A percentile compares a stretch with the other conserved stretches of the same genome.
Conservation (phyloP, 2,888 invertebrate species). For the Andricus quercusramuli region DNA sequence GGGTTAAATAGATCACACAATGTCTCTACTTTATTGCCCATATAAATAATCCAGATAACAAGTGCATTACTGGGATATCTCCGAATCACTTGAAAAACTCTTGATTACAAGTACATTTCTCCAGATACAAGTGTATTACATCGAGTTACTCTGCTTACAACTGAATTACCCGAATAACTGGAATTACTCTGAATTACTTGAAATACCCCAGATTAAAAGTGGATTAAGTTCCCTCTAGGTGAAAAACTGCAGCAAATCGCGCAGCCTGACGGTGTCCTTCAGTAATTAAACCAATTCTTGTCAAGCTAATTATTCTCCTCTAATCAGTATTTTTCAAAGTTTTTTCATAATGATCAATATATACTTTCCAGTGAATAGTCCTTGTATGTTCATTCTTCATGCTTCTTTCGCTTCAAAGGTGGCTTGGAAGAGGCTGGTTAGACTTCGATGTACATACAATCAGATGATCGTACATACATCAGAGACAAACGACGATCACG, state of each 20-base stretch:
- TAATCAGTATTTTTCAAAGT: background rate
- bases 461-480: slow-evolving; percentile 51
- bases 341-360: background rate
- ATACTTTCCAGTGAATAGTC: background rate
- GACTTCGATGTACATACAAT: slow-evolving; percentile 5
- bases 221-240: too few species aligned
- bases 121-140: too few species aligned
- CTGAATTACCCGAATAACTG: too few species aligned
- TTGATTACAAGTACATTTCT: too few species aligned
- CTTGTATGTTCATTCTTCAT: background rate
- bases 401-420: background rate
- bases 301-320: background rate
- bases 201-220: too few species aligned
- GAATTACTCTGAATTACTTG: too few species aligned
- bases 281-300: background rate
- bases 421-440: background rate
- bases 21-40: too few species aligned
- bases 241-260: too few species aligned
- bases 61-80: background rate
- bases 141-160: too few species aligned
- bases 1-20: too few species aligned
- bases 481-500: slow-evolving; percentile 73
- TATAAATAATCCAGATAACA: too few species aligned
- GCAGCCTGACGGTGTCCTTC: background rate
- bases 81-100: too few species aligned